Conservation (phyloP, 2,113 vertebrate species). For the Mesitornis unicolor region DNA sequence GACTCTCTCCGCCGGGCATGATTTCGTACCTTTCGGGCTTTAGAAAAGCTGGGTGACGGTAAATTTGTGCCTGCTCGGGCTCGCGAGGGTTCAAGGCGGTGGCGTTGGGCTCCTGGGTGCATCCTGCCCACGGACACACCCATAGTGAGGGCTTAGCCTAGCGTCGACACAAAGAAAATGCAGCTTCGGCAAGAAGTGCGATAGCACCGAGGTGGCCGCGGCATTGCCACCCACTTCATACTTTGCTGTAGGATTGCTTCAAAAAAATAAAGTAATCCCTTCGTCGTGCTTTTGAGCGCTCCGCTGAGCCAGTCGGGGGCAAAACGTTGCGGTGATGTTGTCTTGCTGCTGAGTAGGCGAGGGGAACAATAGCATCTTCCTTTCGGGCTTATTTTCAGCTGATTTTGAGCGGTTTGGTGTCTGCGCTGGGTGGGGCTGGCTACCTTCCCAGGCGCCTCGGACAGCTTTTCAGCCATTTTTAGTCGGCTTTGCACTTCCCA, state of each 20-base stretch:
- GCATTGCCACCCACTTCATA: background rate
- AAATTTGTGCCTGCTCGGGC: background rate
- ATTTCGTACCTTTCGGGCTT: background rate
- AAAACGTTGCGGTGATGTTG: background rate
- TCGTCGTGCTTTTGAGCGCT: background rate
- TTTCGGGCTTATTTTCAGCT: slow-evolving; percentile 16
- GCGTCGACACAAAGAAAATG: slow-evolving; percentile 69
- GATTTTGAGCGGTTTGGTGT: slow-evolving; percentile 46
- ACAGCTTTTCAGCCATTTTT: slow-evolving; percentile 83
- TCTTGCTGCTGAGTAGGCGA: background rate
- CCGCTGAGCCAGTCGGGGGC: fast-evolving
- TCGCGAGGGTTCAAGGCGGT: background rate
- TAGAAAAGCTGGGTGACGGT: background rate
- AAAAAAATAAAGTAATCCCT: background rate
- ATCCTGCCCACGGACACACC: slow-evolving; percentile 74
- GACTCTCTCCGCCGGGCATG: background rate
- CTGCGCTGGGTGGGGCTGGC: slow-evolving; percentile 77
- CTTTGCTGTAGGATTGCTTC: background rate
- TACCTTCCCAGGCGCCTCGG: slow-evolving; percentile 52
- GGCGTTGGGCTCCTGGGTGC: background rate
- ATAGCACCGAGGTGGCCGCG: background rate
- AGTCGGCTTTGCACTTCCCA: slow-evolving; percentile 66
- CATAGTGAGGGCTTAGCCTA: slow-evolving; percentile 62
- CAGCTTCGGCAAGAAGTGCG: background rate
- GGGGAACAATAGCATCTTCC: slow-evolving; percentile 15